These are phyloP conservation scores for Ochropacha duplaris DNA, from an alignment of 2,888 invertebrate species.

Conservation along the genomic window DNA sequence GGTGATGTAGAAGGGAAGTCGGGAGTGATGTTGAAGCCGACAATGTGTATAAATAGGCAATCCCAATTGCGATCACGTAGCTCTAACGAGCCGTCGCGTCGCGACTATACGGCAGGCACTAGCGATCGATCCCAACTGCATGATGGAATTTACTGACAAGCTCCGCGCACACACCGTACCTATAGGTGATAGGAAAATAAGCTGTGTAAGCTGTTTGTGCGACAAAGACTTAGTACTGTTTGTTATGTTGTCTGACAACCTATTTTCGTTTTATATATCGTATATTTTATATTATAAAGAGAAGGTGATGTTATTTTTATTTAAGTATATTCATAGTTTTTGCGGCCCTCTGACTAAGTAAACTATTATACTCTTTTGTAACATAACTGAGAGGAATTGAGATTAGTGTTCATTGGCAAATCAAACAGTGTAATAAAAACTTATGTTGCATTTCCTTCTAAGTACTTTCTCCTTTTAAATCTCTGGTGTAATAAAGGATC, in stretches of 20 bases:
- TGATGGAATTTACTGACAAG: conserved; percentile 54
- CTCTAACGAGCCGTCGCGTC: conserved; percentile 76
- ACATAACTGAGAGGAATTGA: too few relatives aligned
- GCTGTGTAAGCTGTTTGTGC: conserved; percentile 3
- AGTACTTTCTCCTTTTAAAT: conserved; percentile 15
- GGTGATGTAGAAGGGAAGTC: conserved; percentile 45
- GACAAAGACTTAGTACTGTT: not conserved
- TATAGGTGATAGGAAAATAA: conserved; percentile 13
- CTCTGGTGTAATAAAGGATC: conserved; percentile 13
- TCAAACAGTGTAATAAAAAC: too few relatives aligned
- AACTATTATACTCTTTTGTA: too few relatives aligned
- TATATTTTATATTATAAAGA: not conserved
- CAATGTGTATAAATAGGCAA: conserved; percentile 79
- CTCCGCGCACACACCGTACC: conserved; percentile 11
- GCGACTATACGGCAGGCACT: conserved; percentile 52
- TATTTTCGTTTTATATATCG: not conserved
- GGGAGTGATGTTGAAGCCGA: conserved; percentile 58
- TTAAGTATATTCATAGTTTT: too few relatives aligned
- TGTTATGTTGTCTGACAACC: not conserved
- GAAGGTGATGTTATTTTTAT: too few relatives aligned
- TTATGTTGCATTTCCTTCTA: too few relatives aligned
- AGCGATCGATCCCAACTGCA: conserved; percentile 59
- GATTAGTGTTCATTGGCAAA: too few relatives aligned
- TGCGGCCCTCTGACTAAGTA: too few relatives aligned
- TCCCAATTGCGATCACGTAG: conserved; percentile 78